A percentile compares a stretch with the other conserved stretches of the same genome.
Evolutionary conservation across 1,140 invertebrate genomes (phyloP).

Genomic region (Brachionus manjavacas): DNA sequence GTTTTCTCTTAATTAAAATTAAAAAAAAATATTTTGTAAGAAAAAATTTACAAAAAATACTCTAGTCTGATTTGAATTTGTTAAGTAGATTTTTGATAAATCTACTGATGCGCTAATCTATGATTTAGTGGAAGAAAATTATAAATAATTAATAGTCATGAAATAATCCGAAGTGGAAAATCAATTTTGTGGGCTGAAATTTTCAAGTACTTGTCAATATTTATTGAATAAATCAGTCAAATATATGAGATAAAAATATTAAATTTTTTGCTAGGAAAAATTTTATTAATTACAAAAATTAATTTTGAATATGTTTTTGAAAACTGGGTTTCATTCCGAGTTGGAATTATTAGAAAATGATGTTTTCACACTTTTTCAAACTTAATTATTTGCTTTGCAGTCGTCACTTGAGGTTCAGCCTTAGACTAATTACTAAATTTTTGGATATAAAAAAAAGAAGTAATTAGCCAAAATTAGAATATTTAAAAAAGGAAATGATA

Average conservation of each 20-base stretch:
- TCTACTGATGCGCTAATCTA: neutral
- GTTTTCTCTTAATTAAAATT: no score
- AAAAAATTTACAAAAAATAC: no score
- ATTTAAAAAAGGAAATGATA: neutral
- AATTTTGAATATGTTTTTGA: neutral
- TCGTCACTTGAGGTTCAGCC: neutral
- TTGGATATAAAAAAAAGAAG: neutral
- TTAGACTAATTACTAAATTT: neutral
- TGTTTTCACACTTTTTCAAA: neutral
- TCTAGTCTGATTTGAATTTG: no score
- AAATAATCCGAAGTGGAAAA: neutral
- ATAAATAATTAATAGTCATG: neutral
- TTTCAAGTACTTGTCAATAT: neutral
- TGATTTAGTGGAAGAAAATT: neutral
- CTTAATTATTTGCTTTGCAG: neutral
- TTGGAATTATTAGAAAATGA: neutral
- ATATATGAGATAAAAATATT: neutral
- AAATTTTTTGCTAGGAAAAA: neutral
- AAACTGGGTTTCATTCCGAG: neutral
- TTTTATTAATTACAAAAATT: neutral
- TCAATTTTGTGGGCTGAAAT: neutral
- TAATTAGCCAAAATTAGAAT: neutral
- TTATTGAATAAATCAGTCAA: neutral
- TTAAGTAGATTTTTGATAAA: neutral
- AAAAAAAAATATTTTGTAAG: no score